phyloP scores from a whole-genome alignment of 2,888 invertebrate species.

The Cyrtodaria siliqua region DNA sequence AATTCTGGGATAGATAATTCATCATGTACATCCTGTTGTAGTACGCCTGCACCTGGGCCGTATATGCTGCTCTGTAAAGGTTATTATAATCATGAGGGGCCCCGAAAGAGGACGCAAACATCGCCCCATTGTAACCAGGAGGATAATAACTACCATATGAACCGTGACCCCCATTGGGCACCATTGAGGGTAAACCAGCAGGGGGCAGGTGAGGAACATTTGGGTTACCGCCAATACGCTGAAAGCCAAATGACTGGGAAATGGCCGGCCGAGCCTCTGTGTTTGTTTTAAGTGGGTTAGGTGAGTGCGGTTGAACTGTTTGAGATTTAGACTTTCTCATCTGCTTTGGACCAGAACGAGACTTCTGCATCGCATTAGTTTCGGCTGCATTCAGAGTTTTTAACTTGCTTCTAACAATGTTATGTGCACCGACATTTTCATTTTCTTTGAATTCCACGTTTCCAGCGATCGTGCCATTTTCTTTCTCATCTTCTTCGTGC shows the following conservation, averaged over 20 bases:
- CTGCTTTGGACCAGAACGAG: too few relatives aligned
- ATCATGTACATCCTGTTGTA: constrained; percentile 47
- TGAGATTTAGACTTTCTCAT: too few relatives aligned
- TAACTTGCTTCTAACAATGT: too few relatives aligned
- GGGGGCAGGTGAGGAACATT: constrained; percentile 8
- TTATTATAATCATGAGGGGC: too few relatives aligned
- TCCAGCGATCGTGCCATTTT: background rate
- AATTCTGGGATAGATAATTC: constrained; percentile 35
- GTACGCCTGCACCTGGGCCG: constrained; percentile 42
- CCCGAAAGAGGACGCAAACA: background rate
- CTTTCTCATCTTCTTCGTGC: constrained; percentile 48
- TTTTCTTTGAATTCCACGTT: too few relatives aligned
- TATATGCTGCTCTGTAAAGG: constrained; percentile 11
- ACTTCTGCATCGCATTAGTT: too few relatives aligned
- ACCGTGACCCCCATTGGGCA: background rate
- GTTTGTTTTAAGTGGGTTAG: background rate
- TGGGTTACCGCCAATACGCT: background rate
- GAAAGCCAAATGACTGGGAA: constrained; percentile 15
- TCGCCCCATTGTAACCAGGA: background rate
- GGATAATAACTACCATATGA: background rate
- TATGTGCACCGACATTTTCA: too few relatives aligned
- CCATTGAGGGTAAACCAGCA: background rate
- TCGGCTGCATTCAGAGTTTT: background rate
- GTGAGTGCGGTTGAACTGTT: too few relatives aligned
- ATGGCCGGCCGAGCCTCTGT: constrained; percentile 12